These are phyloP conservation scores for Neotoma lepida DNA, from an alignment of 2,113 vertebrate species.

Conservation along the genomic window DNA sequence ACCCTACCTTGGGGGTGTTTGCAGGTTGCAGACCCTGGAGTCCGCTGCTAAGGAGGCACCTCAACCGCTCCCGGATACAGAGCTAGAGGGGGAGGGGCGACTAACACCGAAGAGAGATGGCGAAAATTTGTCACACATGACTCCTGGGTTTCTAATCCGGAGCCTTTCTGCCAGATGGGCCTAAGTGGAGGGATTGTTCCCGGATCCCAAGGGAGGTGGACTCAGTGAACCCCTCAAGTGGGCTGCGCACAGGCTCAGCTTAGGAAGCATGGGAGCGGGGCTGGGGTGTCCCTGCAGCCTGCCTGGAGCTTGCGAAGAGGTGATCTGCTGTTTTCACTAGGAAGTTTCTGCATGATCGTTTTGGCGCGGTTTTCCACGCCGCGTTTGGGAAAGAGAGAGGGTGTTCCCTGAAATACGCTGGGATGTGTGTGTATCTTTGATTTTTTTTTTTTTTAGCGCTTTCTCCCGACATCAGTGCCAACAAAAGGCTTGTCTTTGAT, in stretches of 20 bases:
- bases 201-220: neutral
- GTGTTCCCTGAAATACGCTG: constrained; percentile 51
- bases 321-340: constrained; percentile 58
- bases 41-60: neutral
- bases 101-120: neutral
- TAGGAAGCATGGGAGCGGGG: neutral
- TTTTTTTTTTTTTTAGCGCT: constrained; percentile 43
- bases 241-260: neutral
- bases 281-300: neutral
- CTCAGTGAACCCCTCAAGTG: neutral
- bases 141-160: neutral
- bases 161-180: neutral
- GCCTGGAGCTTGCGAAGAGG: constrained; percentile 38
- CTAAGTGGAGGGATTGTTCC: neutral
- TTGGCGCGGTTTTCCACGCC: constrained; percentile 47
- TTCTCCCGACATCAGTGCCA: constrained; percentile 8
- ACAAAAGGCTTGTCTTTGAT: constrained; percentile 49
- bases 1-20: too few relatives aligned
- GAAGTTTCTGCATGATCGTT: constrained; percentile 68
- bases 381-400: constrained; percentile 57
- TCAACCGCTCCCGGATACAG: neutral
- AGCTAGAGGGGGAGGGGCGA: neutral
- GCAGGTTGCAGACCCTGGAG: neutral
- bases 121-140: neutral
- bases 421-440: neutral